Conservation (phyloP, 2,888 invertebrate species). For the Subacronicta megacephala region DNA sequence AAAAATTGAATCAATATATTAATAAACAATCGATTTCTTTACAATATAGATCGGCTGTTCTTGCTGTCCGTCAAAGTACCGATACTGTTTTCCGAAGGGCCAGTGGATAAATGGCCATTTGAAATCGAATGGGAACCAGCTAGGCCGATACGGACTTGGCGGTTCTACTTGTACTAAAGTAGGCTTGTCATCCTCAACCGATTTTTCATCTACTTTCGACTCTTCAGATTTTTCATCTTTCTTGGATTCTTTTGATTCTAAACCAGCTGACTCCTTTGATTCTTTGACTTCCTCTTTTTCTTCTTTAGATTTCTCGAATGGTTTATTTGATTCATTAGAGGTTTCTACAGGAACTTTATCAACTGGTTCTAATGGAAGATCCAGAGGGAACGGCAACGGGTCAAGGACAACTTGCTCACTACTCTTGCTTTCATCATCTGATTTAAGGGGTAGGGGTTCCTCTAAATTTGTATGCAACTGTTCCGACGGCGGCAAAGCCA, state of each 20-base stretch:
- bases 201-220: constrained; percentile 4
- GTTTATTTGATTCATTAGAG: background rate
- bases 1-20: background rate
- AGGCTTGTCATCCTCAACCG: constrained; percentile 2
- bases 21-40: constrained; percentile 17
- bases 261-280: too few species aligned
- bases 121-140: background rate
- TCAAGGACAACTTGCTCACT: constrained; percentile 4
- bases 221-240: constrained; percentile 11
- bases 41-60: constrained; percentile 23
- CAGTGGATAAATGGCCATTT: constrained; percentile 12
- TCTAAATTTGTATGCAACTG: constrained; percentile 29
- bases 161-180: constrained; percentile 7
- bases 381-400: background rate
- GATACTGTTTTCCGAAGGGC: background rate
- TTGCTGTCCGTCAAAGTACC: background rate
- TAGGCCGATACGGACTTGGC: background rate
- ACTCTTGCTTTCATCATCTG: constrained; percentile 14
- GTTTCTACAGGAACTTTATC: background rate
- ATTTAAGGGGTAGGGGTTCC: constrained; percentile 7
- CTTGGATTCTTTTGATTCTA: constrained; percentile 18
- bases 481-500: constrained; percentile 62
- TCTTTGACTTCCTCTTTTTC: background rate
- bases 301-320: constrained; percentile 4
- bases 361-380: background rate